phyloP scores from a whole-genome alignment of 2,888 invertebrate species.

The Tetragonisca angustula region DNA sequence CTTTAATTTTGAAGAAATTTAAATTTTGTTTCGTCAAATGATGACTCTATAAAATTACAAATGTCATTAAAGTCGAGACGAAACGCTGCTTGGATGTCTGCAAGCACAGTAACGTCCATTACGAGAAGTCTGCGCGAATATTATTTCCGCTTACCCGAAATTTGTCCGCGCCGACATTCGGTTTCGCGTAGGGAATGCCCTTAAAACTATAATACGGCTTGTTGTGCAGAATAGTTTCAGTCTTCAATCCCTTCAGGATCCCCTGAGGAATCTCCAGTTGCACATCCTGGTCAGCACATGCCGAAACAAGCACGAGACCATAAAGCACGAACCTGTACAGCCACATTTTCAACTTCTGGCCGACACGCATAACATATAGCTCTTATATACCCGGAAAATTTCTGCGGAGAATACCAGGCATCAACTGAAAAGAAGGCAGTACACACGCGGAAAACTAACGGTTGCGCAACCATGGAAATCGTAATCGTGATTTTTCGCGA shows the following conservation, averaged over 20 bases:
- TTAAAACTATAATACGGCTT: slow-evolving; percentile 78
- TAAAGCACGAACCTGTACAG: slow-evolving; percentile 62
- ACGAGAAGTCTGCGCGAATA: not conserved
- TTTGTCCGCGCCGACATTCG: slow-evolving; percentile 74
- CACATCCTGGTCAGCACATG: slow-evolving; percentile 72
- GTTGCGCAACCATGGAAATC: slow-evolving; percentile 40
- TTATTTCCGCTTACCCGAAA: slow-evolving; percentile 72
- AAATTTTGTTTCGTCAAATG: not conserved
- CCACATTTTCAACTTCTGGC: slow-evolving; percentile 70
- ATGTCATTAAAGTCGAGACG: not conserved
- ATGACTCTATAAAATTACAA: not conserved
- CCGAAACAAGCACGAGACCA: slow-evolving; percentile 50
- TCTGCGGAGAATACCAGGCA: not conserved
- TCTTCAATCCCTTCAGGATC: slow-evolving; percentile 74
- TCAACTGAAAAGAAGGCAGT: slow-evolving; percentile 11
- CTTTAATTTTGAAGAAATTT: not conserved
- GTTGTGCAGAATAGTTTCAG: slow-evolving; percentile 69
- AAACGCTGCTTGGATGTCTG: not conserved
- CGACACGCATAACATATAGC: not conserved
- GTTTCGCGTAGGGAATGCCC: slow-evolving; percentile 80
- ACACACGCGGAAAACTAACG: slow-evolving; percentile 22
- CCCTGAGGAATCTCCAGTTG: slow-evolving; percentile 77
- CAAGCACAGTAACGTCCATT: not conserved
- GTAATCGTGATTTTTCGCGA: slow-evolving; percentile 36
- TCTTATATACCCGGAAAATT: slow-evolving; percentile 48